phyloP scores from a whole-genome alignment of 1,140 invertebrate genomes.

The Euwallacea similis region DNA sequence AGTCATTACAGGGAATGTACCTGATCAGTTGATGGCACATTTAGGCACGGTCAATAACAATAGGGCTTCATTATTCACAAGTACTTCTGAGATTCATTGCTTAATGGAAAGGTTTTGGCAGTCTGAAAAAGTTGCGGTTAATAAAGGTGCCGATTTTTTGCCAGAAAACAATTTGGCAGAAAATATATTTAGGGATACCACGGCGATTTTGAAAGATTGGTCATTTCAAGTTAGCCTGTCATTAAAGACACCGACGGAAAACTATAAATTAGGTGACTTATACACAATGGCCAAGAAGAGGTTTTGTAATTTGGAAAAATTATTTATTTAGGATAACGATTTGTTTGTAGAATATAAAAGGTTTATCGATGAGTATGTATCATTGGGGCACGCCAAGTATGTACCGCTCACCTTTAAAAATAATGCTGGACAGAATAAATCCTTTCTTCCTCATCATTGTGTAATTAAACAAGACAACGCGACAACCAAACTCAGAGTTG shows the following conservation, averaged over 20 bases:
- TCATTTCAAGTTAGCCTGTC: conserved; percentile 23
- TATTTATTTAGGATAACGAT: conserved; percentile 8
- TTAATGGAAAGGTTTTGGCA: not conserved
- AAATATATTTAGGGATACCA: not conserved
- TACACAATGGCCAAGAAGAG: conserved; percentile 13
- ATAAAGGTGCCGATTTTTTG: not conserved
- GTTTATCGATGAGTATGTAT: conserved; percentile 47
- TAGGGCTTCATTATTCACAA: not conserved
- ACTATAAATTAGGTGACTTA: conserved; percentile 22
- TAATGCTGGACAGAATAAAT: conserved; percentile 37
- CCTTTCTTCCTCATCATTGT: conserved; percentile 54
- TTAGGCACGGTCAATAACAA: not conserved
- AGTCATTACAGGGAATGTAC: not conserved
- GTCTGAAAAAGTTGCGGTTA: not conserved
- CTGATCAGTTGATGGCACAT: not conserved
- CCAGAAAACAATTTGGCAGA: not conserved
- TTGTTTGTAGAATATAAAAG: conserved; percentile 35
- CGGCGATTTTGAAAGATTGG: not conserved
- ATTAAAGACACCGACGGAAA: conserved; percentile 8
- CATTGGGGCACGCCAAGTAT: conserved; percentile 42
- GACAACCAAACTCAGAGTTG: conserved; percentile 48
- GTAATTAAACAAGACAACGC: conserved; percentile 40
- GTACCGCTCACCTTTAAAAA: conserved; percentile 29
- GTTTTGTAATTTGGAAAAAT: conserved; percentile 32
- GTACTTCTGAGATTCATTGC: not conserved